phyloP scores from a whole-genome alignment of 2,888 invertebrate species.

The Thera britannica region DNA sequence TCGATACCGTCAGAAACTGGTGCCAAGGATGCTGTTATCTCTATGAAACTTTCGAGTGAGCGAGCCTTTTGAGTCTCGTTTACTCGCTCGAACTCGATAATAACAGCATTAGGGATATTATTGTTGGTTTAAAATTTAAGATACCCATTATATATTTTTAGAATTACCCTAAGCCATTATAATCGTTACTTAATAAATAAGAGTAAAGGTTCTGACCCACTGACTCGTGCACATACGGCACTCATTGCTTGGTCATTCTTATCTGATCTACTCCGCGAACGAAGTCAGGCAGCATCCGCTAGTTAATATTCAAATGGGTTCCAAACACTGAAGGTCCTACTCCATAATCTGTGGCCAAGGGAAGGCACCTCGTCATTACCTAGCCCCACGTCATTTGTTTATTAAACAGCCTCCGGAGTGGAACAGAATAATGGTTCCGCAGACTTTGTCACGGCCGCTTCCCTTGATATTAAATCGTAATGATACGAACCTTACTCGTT shows the following conservation, averaged over 20 bases:
- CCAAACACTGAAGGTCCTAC: constrained; percentile 50
- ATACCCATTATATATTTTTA: constrained; percentile 4
- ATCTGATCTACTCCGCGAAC: background rate
- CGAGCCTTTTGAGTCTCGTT: constrained; percentile 37
- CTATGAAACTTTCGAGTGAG: constrained; percentile 35
- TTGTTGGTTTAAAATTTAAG: constrained; percentile 14
- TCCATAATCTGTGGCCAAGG: constrained; percentile 48
- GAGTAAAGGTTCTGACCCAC: background rate
- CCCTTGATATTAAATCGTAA: constrained; percentile 82
- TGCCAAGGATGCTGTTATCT: constrained; percentile 36
- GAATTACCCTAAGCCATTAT: background rate
- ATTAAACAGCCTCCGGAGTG: constrained; percentile 82
- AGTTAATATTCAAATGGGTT: constrained; percentile 68
- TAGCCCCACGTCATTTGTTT: constrained; percentile 81
- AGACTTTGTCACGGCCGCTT: constrained; percentile 81
- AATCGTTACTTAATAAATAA: background rate
- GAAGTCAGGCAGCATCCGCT: constrained; percentile 41
- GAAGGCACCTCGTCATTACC: constrained; percentile 71
- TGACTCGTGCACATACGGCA: background rate
- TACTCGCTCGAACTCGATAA: constrained; percentile 33
- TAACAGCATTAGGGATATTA: constrained; percentile 25
- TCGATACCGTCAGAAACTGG: background rate
- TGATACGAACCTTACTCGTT: constrained; percentile 75
- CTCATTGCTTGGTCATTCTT: too few relatives aligned
- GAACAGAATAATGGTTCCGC: constrained; percentile 79